Conservation (phyloP, 2,797 vertebrate species). For the Philypnodon macrostomus region DNA sequence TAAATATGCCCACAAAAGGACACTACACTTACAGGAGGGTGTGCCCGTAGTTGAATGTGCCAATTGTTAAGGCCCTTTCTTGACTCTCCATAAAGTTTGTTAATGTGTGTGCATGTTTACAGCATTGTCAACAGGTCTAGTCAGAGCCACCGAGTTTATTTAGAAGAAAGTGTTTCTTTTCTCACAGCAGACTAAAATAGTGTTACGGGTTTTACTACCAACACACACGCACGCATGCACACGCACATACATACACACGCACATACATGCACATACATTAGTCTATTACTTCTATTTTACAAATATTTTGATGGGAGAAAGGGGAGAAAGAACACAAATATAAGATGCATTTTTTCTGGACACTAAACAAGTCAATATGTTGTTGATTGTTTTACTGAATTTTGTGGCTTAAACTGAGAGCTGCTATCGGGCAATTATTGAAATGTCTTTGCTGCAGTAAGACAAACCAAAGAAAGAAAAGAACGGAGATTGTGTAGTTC, state of each 20-base stretch:
- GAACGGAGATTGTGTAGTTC: slow-evolving; percentile 44
- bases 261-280: slow-evolving; percentile 12
- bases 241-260: no score
- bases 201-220: slow-evolving; percentile 42
- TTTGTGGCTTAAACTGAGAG: slow-evolving; percentile 37
- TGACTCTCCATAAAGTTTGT: slow-evolving; percentile 64
- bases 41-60: slow-evolving; percentile 50
- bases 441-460: slow-evolving; percentile 47
- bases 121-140: slow-evolving; percentile 29
- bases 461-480: slow-evolving; percentile 36
- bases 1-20: neutral
- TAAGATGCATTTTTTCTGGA: slow-evolving; percentile 19
- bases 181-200: slow-evolving; percentile 39
- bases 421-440: slow-evolving; percentile 59
- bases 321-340: slow-evolving; percentile 4
- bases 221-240: slow-evolving; percentile 34
- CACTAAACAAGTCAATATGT: slow-evolving; percentile 21
- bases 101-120: slow-evolving; percentile 44
- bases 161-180: slow-evolving; percentile 36
- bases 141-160: slow-evolving; percentile 38
- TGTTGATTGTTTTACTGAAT: slow-evolving; percentile 24
- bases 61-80: slow-evolving; percentile 52
- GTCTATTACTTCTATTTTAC: slow-evolving; percentile 11
- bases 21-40: slow-evolving; percentile 26
- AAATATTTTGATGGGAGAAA: neutral